phyloP scores from a whole-genome alignment of 2,113 vertebrate species.

The Chamaea fasciata region DNA sequence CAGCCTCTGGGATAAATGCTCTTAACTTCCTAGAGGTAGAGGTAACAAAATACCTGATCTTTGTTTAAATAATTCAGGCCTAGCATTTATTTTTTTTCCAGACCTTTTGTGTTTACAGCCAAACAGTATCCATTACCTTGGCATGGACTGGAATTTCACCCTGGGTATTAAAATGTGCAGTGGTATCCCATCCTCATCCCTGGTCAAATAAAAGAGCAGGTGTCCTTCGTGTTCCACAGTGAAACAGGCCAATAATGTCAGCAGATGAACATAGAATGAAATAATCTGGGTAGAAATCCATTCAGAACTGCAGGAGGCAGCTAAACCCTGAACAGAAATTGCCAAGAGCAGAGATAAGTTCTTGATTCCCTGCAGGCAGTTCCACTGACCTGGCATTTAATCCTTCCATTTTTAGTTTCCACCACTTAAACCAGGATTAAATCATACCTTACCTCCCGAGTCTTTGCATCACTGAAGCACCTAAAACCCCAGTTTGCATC shows the following conservation, averaged over 20 bases:
- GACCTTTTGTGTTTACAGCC: constrained; percentile 56
- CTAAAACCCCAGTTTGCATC: neutral
- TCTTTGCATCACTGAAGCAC: neutral
- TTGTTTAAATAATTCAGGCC: constrained; percentile 69
- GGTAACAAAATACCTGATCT: constrained; percentile 37
- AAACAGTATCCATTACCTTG: constrained; percentile 38
- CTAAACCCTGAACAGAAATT: neutral
- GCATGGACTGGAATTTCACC: constrained; percentile 70
- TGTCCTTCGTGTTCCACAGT: neutral
- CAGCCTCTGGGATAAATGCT: neutral
- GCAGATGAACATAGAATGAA: neutral
- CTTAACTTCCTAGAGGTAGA: neutral
- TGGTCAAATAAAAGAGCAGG: neutral
- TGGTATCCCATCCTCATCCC: neutral
- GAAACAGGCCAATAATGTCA: neutral
- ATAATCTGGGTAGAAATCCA: neutral
- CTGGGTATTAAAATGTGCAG: constrained; percentile 44
- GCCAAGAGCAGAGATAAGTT: neutral
- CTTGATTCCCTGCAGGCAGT: neutral
- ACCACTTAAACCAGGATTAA: neutral
- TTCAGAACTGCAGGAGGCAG: neutral
- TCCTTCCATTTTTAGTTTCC: neutral
- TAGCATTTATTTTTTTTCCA: constrained; percentile 58
- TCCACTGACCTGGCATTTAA: neutral
- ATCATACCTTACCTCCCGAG: neutral